A percentile compares a stretch with the other conserved stretches of the same genome.
Evolutionary conservation across 2,113 vertebrate species (phyloP).

Genomic region (Hyla sarda): DNA sequence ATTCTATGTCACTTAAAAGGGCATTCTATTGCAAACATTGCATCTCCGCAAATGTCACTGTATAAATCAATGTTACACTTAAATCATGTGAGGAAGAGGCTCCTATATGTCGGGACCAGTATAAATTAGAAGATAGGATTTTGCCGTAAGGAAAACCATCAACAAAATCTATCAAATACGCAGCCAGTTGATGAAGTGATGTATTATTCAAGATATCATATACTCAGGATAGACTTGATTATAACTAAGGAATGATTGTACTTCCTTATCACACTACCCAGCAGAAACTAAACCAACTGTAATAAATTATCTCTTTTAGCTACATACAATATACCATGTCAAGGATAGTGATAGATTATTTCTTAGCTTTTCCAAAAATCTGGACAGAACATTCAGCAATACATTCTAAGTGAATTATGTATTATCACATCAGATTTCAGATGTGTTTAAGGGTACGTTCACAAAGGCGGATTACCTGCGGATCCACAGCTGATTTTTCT

Average conservation of each 20-base stretch:
- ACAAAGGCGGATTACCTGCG: no score
- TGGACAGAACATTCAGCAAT: not conserved
- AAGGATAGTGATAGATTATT: not conserved
- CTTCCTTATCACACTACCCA: not conserved
- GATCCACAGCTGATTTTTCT: no score
- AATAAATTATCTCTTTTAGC: not conserved
- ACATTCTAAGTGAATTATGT: not conserved
- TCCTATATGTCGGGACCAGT: slow-evolving; percentile 1
- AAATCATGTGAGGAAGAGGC: slow-evolving; percentile 5
- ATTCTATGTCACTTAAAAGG: slow-evolving; percentile 46
- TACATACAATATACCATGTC: not conserved
- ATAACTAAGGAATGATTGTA: not conserved
- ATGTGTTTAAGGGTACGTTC: no score
- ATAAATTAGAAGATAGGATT: slow-evolving; percentile 18
- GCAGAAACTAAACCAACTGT: not conserved
- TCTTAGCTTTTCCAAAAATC: not conserved
- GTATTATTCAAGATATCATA: not conserved
- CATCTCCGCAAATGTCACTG: slow-evolving; percentile 39
- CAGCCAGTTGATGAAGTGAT: not conserved
- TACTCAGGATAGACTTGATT: not conserved
- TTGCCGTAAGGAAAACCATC: slow-evolving; percentile 1
- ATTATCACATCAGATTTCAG: not conserved
- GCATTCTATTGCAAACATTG: slow-evolving; percentile 43
- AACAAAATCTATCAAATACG: not conserved
- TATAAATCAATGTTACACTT: slow-evolving; percentile 36